A percentile compares a stretch with the other conserved stretches of the same genome.
Conservation (phyloP, 1,140 invertebrate species). For the Hylyphantes graminicola region DNA sequence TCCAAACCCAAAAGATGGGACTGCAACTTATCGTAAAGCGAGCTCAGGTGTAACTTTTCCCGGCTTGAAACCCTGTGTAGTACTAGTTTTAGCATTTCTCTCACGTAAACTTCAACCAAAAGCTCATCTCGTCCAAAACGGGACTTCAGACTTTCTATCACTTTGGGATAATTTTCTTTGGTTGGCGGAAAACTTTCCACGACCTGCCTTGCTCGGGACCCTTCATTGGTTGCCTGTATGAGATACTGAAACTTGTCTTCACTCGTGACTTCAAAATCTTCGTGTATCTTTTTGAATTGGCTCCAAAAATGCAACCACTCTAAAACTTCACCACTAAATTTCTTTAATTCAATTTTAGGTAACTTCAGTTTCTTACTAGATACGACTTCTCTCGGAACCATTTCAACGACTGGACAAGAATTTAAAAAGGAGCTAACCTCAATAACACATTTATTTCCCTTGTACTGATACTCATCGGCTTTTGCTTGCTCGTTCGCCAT, state of each 20-base stretch:
- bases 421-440: no score
- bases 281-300: background rate
- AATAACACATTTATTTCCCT: no score
- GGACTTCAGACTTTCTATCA: background rate
- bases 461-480: no score
- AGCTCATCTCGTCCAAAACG: slow-evolving; percentile 10
- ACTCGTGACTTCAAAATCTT: background rate
- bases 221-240: background rate
- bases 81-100: no score
- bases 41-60: no score
- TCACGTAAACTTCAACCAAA: background rate
- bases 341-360: background rate
- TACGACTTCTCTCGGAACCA: no score
- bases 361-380: background rate
- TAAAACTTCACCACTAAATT: background rate
- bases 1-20: no score
- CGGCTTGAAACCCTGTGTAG: no score
- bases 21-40: no score
- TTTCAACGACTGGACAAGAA: no score
- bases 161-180: background rate
- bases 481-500: no score
- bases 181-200: slow-evolving; percentile 15
- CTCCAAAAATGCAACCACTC: slow-evolving; percentile 8
- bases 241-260: slow-evolving; percentile 28
- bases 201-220: background rate